Base-by-base conservation (phyloP, 1,140 invertebrate species). In the Leptopilina boulardi region DNA sequence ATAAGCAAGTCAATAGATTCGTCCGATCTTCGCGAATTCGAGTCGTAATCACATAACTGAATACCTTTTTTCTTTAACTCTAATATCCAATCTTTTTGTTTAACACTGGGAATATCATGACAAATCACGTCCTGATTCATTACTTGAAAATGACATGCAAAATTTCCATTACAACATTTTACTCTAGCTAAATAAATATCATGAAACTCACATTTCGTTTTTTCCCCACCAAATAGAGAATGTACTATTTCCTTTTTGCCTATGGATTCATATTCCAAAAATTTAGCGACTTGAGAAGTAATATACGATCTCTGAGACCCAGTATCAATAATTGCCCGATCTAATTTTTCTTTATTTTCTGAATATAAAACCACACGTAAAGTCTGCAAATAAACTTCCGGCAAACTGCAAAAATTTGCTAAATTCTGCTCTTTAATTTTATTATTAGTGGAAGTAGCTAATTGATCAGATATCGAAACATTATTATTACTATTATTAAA, bases 301-400 rank as follows among this genome's bases (percentile, higher is more conserved):
- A 80, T 51, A 19, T 80, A 83, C 4, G 80, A 82, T 26, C 47
- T 42, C 11, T 82, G 80, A 6, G 78, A 80, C 1, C 75, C 77
- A 0, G 51, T 77, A n/a, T 82, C 81, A 11, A 84, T 30, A n/a
- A 84, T 18, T 18, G 70, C 77, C 1, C 77, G 15, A 15, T 79
- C 75, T 4, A 71, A 18, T 13, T 23, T n/a, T 34, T 78, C 75
- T 23, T 59, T 73, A 6, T 66, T 5, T 0, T 59, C 51, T 11
- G 13, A 47, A 18, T 21, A 18, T 5, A 81, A 10, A 8, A 70
- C 76, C 2, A 77, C 77, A 0, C 47, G 26, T 0, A 82, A 51
- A 0, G 73, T 81, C 9, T 76, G 75, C 3, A 83, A 56, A 70
- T 77, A 79, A 38, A 84, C 71, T 59, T 81, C 56, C 1, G 75